phyloP scores from a whole-genome alignment of 2,113 vertebrate species.

The Mesocricetus auratus region DNA sequence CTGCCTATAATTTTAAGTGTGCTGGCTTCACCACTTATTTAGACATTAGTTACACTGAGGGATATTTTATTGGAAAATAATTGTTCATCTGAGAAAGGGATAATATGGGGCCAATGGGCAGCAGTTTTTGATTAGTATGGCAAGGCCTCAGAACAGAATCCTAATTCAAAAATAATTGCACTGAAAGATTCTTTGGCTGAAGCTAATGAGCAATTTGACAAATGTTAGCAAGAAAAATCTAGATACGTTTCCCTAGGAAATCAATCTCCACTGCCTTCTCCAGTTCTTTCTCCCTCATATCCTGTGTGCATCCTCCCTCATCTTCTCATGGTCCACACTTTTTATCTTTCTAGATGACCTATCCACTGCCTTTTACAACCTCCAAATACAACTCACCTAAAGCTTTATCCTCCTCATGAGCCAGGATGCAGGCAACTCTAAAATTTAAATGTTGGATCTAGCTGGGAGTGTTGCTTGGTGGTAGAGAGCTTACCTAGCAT shows the following conservation, averaged over 20 bases:
- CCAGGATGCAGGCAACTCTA: neutral
- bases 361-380: neutral
- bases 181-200: conserved; percentile 7
- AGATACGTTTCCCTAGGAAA: neutral
- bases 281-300: neutral
- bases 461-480: neutral
- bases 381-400: neutral
- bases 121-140: neutral
- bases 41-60: neutral
- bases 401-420: neutral
- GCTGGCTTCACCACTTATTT: neutral
- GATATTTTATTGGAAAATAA: conserved; percentile 12
- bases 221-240: neutral
- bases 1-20: neutral
- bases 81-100: neutral
- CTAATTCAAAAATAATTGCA: conserved; percentile 7
- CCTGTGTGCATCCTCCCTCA: neutral
- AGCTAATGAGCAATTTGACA: neutral
- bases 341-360: neutral
- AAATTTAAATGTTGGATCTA: neutral
- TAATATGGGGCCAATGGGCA: neutral
- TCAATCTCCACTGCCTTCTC: neutral
- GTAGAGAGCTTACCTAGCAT: neutral
- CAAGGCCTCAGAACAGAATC: neutral
- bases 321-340: neutral